phyloP scores from a whole-genome alignment of 2,797 vertebrate species.

The Calcarius lapponicus region DNA sequence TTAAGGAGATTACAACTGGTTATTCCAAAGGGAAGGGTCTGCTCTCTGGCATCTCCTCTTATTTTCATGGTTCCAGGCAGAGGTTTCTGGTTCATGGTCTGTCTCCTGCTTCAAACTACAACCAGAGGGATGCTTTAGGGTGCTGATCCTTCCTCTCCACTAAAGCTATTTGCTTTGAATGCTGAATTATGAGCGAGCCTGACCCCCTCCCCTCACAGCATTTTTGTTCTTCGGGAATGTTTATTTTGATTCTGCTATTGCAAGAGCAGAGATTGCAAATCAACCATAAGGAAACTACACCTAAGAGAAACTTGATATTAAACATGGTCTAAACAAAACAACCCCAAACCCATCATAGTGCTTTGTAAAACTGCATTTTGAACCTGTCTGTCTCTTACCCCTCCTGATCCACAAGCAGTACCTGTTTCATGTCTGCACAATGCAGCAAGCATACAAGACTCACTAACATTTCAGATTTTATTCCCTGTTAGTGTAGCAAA shows the following conservation, averaged over 20 bases:
- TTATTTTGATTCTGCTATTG: background rate
- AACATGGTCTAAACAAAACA: background rate
- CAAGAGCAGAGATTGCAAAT: slow-evolving; percentile 32
- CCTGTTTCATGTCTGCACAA: slow-evolving; percentile 62
- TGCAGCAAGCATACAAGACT: slow-evolving; percentile 68
- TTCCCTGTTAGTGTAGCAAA: slow-evolving; percentile 68
- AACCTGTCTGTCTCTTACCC: slow-evolving; percentile 25
- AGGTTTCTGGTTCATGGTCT: background rate
- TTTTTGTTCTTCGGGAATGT: background rate
- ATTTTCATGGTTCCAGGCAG: background rate
- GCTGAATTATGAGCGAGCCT: background rate
- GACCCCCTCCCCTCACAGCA: background rate
- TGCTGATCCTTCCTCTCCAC: background rate
- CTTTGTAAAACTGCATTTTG: slow-evolving; percentile 35
- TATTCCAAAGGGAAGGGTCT: background rate
- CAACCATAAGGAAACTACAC: slow-evolving; percentile 1
- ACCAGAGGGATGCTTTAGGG: background rate
- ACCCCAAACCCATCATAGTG: background rate
- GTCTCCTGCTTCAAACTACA: background rate
- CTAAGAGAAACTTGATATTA: background rate
- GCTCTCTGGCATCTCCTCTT: background rate
- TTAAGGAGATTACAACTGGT: background rate
- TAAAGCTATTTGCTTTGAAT: background rate
- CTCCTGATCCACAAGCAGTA: slow-evolving; percentile 31
- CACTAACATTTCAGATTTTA: slow-evolving; percentile 65